Conservation (phyloP, 2,797 vertebrate genomes). For the Xenentodon cancila region DNA sequence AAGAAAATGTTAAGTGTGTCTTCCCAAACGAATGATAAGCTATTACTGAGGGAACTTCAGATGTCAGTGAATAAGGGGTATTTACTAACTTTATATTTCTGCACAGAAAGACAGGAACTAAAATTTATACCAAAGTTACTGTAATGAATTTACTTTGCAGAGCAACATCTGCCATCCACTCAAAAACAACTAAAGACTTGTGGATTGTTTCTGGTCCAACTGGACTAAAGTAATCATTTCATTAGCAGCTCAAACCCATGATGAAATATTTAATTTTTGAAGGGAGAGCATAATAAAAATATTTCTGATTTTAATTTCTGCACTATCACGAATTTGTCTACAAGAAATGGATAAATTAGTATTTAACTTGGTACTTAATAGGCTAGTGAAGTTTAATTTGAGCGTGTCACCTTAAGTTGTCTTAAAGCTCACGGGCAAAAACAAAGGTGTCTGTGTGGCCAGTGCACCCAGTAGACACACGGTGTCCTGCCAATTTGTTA, state of each 20-base stretch:
- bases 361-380: background rate
- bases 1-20: no score
- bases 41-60: background rate
- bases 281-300: constrained; percentile 15
- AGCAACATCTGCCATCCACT: constrained; percentile 1
- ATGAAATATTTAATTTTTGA: constrained; percentile 8
- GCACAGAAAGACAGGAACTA: background rate
- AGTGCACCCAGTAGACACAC: background rate
- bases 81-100: background rate
- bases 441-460: no score
- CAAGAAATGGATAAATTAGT: background rate
- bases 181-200: constrained; percentile 31
- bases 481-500: constrained; percentile 37
- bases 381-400: background rate
- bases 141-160: background rate
- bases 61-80: background rate
- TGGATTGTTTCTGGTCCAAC: constrained; percentile 18
- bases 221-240: constrained; percentile 26
- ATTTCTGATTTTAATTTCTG: background rate
- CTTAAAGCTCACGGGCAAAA: background rate
- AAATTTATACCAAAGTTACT: background rate
- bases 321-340: constrained; percentile 5
- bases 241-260: constrained; percentile 30
- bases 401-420: background rate
- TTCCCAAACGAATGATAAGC: no score